A percentile compares a stretch with the other conserved stretches of the same genome.
Evolutionary conservation across 1,140 invertebrate genomes (phyloP).

Genomic region (Platorchestia sp.): DNA sequence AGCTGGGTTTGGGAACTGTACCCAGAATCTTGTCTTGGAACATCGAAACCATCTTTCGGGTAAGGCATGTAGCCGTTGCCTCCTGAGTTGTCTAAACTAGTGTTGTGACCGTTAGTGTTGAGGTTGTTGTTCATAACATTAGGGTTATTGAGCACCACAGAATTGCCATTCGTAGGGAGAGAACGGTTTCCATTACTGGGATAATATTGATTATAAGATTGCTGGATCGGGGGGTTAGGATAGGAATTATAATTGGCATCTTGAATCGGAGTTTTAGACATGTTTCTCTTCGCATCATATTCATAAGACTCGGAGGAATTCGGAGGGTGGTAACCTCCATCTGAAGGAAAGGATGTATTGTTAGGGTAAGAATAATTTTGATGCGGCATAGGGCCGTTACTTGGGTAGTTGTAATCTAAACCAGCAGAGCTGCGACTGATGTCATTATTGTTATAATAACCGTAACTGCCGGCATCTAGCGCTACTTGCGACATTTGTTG

Average conservation of each 20-base stretch:
- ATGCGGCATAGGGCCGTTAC: background rate
- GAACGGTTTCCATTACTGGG: slow-evolving; percentile 46
- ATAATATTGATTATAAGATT: slow-evolving; percentile 44
- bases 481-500: slow-evolving; percentile 63
- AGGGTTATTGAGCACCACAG: slow-evolving; percentile 35
- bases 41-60: slow-evolving; percentile 67
- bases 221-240: slow-evolving; percentile 59
- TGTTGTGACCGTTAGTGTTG: slow-evolving; percentile 66
- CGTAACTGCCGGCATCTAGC: slow-evolving; percentile 56
- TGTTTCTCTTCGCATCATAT: slow-evolving; percentile 62
- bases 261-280: slow-evolving; percentile 64
- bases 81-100: slow-evolving; percentile 67
- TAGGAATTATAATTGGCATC: slow-evolving; percentile 63
- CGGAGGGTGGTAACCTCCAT: background rate
- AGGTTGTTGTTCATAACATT: slow-evolving; percentile 59
- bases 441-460: slow-evolving; percentile 50
- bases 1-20: slow-evolving; percentile 69
- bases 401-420: slow-evolving; percentile 45
- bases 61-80: slow-evolving; percentile 69
- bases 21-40: slow-evolving; percentile 68
- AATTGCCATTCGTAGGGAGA: slow-evolving; percentile 59
- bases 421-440: slow-evolving; percentile 29
- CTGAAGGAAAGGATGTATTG: slow-evolving; percentile 27
- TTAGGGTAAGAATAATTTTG: slow-evolving; percentile 49
- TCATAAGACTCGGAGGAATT: slow-evolving; percentile 55